Percentiles rank a stretch among this genome's conserved stretches.
Conservation (phyloP, 2,797 vertebrate species). For the Acanthis flammea region DNA sequence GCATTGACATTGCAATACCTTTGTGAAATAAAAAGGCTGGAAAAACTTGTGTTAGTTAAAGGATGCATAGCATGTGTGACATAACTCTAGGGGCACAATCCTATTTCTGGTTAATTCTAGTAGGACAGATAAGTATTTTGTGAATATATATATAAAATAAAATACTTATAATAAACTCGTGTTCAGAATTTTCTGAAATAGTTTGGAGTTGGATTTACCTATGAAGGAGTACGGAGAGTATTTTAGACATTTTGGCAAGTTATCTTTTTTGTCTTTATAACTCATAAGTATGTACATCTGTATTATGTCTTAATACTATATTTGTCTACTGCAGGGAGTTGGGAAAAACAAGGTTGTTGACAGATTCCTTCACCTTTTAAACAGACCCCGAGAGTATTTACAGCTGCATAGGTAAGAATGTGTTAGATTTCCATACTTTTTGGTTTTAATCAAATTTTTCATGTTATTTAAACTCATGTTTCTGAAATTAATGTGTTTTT, state of each 20-base stretch:
- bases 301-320: not conserved
- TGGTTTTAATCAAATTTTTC: not conserved
- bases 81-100: not conserved
- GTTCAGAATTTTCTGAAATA: not conserved
- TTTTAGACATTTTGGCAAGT: not conserved
- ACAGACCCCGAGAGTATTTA: conserved; percentile 94
- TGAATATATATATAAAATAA: not conserved
- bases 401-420: conserved; percentile 91
- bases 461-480: not conserved
- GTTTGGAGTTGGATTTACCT: not conserved
- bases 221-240: not conserved
- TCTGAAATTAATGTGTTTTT: not conserved
- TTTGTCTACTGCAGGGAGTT: conserved; percentile 84
- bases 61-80: not conserved
- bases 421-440: not conserved
- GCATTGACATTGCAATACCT: not conserved
- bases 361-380: conserved; percentile 93
- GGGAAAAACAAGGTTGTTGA: conserved; percentile 98
- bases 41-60: not conserved
- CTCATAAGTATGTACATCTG: not conserved
- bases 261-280: not conserved
- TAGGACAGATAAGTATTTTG: not conserved
- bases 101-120: not conserved
- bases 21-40: not conserved
- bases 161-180: not conserved